Evolutionary conservation across 2,888 invertebrate species (phyloP).

Genomic region (Tribolium freemani): DNA sequence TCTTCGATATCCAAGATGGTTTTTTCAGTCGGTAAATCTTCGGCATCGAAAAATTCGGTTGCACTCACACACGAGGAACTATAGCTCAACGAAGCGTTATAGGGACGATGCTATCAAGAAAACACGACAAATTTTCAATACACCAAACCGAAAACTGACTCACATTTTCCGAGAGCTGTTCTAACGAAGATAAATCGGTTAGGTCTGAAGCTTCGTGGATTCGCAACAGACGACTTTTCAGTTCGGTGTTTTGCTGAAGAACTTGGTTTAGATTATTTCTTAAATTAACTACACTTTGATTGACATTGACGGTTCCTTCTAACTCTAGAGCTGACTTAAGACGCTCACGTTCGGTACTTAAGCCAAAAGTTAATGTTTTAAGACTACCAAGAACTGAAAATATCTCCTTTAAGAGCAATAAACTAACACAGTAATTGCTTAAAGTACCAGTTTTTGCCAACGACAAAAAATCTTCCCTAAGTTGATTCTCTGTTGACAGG

Average conservation of each 20-base stretch:
- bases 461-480: conserved; percentile 75
- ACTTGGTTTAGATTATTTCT: conserved; percentile 76
- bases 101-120: conserved; percentile 69
- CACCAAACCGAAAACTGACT: conserved; percentile 49
- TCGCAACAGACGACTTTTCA: conserved; percentile 74
- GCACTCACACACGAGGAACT: conserved; percentile 83
- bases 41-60: conserved; percentile 87
- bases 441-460: conserved; percentile 77
- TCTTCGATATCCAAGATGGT: conserved; percentile 63
- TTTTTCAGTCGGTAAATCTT: conserved; percentile 70
- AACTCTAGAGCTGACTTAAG: conserved; percentile 75
- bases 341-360: conserved; percentile 72
- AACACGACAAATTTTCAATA: background rate
- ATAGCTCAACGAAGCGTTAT: conserved; percentile 79
- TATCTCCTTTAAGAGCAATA: background rate
- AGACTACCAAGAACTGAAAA: conserved; percentile 69
- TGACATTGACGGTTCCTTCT: conserved; percentile 63
- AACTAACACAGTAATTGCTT: background rate
- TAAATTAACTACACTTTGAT: conserved; percentile 70
- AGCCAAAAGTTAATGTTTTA: conserved; percentile 67
- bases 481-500: conserved; percentile 60
- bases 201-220: conserved; percentile 77
- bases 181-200: conserved; percentile 73
- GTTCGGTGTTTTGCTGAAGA: conserved; percentile 82
- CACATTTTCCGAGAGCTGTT: conserved; percentile 71